Evolutionary conservation across 2,888 invertebrate genomes (phyloP).

Genomic region (Heliconius erato): DNA sequence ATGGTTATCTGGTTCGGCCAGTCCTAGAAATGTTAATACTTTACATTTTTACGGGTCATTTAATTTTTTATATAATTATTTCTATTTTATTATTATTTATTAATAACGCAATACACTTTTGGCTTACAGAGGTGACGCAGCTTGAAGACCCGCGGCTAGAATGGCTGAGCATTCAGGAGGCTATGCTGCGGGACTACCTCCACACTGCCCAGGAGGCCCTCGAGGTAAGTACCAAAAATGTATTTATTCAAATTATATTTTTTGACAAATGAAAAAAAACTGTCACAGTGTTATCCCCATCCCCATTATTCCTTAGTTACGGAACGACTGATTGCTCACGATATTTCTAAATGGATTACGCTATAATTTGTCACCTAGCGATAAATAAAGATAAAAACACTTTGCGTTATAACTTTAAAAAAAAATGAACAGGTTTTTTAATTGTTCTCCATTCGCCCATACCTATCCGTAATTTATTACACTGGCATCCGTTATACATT

Average conservation of each 20-base stretch:
- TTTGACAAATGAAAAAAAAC: background rate
- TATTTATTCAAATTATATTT: background rate
- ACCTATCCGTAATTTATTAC: constrained; percentile 41
- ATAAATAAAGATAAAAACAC: background rate
- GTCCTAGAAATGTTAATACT: background rate
- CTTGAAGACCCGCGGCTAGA: constrained; percentile 98
- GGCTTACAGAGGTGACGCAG: constrained; percentile 94
- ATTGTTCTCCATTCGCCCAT: constrained; percentile 12
- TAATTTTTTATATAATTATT: background rate
- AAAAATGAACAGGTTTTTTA: background rate
- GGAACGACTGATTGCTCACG: background rate
- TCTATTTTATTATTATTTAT: background rate
- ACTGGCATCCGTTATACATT: constrained; percentile 40
- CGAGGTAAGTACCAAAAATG: constrained; percentile 87
- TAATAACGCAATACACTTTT: background rate
- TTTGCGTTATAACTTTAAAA: background rate
- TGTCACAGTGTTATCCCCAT: background rate
- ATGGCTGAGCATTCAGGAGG: constrained; percentile 98
- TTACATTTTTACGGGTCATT: background rate
- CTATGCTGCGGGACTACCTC: constrained; percentile 98
- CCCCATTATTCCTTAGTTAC: background rate
- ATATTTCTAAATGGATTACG: background rate
- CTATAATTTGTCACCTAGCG: background rate
- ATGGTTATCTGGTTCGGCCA: background rate
- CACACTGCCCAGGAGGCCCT: constrained; percentile 97